phyloP scores from a whole-genome alignment of 2,888 invertebrate genomes.

The Acrobasis consociella region DNA sequence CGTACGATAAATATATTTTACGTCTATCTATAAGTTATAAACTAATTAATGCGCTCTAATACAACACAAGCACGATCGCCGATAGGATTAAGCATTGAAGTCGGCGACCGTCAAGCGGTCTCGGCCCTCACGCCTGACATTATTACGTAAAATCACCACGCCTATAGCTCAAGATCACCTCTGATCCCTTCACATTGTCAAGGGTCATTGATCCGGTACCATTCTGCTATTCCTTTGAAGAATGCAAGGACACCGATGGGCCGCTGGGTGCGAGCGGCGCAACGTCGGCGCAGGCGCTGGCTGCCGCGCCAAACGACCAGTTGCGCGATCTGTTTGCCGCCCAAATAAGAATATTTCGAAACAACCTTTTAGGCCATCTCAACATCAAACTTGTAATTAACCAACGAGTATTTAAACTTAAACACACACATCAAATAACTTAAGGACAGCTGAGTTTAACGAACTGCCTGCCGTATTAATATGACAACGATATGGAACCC shows the following conservation, averaged over 20 bases:
- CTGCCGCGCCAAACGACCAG: constrained; percentile 24
- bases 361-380: constrained; percentile 54
- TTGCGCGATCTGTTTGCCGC: constrained; percentile 52
- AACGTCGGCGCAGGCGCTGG: constrained; percentile 19
- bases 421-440: constrained; percentile 14
- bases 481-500: neutral
- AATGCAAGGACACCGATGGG: constrained; percentile 76
- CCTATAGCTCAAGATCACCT: constrained; percentile 57
- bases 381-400: constrained; percentile 33
- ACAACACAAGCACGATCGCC: neutral
- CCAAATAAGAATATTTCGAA: constrained; percentile 57
- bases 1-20: neutral
- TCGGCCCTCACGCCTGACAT: constrained; percentile 59
- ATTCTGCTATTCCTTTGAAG: constrained; percentile 68
- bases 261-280: constrained; percentile 40
- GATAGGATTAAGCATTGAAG: constrained; percentile 29
- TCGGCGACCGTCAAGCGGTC: constrained; percentile 54
- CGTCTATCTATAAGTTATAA: neutral
- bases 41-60: neutral
- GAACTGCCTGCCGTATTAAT: neutral
- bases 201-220: constrained; percentile 75
- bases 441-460: constrained; percentile 22
- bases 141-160: constrained; percentile 67
- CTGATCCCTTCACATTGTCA: constrained; percentile 75
- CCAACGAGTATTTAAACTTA: constrained; percentile 23